Conservation (phyloP, 2,113 vertebrate genomes). For the Loxodonta africana region DNA sequence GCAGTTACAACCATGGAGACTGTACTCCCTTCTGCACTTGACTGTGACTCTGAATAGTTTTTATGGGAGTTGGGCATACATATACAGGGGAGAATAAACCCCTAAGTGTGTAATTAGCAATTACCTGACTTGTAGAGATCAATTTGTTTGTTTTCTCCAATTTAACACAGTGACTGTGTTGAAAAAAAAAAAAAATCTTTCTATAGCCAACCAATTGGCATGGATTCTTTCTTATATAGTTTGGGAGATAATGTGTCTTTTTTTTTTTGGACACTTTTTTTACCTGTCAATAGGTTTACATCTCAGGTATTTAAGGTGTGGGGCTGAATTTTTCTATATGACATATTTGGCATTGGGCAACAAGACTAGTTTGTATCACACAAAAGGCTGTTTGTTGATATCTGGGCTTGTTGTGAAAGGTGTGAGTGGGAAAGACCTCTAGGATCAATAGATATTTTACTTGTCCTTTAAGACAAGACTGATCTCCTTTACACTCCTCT, state of each 20-base stretch:
- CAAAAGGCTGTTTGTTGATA: neutral
- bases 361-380: neutral
- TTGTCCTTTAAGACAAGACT: neutral
- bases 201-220: conserved; percentile 37
- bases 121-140: neutral
- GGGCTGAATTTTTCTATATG: neutral
- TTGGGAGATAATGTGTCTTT: neutral
- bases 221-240: conserved; percentile 29
- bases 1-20: neutral
- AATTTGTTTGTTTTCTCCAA: conserved; percentile 66
- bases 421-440: neutral
- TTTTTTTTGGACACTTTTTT: neutral
- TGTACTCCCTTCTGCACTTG: conserved; percentile 32
- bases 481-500: neutral
- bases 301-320: neutral
- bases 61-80: conserved; percentile 42
- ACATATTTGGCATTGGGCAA: neutral
- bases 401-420: neutral
- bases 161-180: conserved; percentile 67
- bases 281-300: neutral
- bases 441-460: neutral
- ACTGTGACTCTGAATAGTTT: conserved; percentile 68
- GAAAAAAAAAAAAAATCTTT: conserved; percentile 29
- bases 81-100: conserved; percentile 73
- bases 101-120: conserved; percentile 71